phyloP scores from a whole-genome alignment of 2,113 vertebrate species.

The Rhabdornis inornatus region DNA sequence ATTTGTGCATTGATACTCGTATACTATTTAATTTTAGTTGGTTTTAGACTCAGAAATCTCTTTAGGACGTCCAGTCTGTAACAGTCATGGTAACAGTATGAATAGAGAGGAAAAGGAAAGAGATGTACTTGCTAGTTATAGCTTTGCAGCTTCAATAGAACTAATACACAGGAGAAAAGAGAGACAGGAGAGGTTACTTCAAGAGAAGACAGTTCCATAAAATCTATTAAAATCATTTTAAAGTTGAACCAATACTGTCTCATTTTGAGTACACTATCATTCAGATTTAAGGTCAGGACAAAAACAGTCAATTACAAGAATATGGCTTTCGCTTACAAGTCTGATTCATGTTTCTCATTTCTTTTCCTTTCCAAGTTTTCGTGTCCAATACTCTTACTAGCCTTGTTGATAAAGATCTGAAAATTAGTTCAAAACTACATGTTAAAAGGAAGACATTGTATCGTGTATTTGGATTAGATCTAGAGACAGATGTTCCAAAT shows the following conservation, averaged over 20 bases:
- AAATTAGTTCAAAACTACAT: background rate
- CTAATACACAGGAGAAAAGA: constrained; percentile 3
- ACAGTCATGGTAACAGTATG: background rate
- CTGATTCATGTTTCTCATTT: background rate
- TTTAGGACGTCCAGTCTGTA: background rate
- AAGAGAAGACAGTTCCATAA: background rate
- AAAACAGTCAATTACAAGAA: background rate
- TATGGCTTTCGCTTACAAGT: background rate
- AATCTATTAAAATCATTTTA: constrained; percentile 22
- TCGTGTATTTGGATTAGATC: background rate
- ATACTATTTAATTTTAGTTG: constrained; percentile 5
- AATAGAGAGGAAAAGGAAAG: background rate
- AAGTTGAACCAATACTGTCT: background rate
- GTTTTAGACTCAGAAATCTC: background rate
- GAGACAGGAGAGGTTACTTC: constrained; percentile 9
- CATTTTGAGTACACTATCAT: background rate
- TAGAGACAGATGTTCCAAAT: background rate
- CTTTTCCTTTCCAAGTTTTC: background rate
- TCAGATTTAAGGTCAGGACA: background rate
- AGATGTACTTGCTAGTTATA: background rate
- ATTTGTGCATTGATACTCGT: constrained; percentile 9
- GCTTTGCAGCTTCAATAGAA: constrained; percentile 1
- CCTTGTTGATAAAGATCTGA: background rate
- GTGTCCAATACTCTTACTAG: background rate
- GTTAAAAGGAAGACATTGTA: background rate